Base-by-base conservation (phyloP, 2,888 invertebrate genomes). In the Baronia brevicornis region DNA sequence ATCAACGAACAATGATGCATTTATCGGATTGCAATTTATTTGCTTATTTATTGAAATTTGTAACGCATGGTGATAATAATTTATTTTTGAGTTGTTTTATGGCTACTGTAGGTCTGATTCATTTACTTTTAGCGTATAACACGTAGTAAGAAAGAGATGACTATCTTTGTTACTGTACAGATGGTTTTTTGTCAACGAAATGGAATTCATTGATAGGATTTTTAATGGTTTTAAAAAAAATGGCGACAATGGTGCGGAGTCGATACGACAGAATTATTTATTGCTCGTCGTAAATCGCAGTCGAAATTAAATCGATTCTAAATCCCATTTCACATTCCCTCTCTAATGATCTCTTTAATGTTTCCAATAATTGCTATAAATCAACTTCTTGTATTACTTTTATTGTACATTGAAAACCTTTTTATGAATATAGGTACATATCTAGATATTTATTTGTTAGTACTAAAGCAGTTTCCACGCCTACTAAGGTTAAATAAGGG, bases 41-140 rank as follows among this genome's bases (percentile, higher is more conserved):
- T 74, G 74, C 70, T 72, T 77, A 77, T 80, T 80, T 79, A 78
- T 77, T 74, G 68, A 74, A 82, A 82, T 82, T 80, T 75, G 80
- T 77, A 69, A 72, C 70, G 75, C 75, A 57, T 62, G 65, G 61
- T 67, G 64, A 62, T 63, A 60, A 22, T 36, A 30, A n/a, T n/a
- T 26, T 30, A 12, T 30, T 17, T 21, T 29, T 19, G 11, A 17
- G 17, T 7, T n/a, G 10, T 21, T 36, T n/a, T 24, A 8, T 34
- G 9, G 22, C 19, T 54, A 15, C 13, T 3, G 2, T 34, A 19
- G 8, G 10, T 5, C 7, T 10, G 13, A 11, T 20, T 11, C 22
- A 23, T 21, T 25, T 13, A 10, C 18, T 18, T 15, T 21, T 17
- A 9, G 8, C 19, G 10, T 4, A 1, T 13, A 14, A 55, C 44